Base-by-base conservation (phyloP, 1,140 invertebrate species). In the Pemphigus obesinymphae region DNA sequence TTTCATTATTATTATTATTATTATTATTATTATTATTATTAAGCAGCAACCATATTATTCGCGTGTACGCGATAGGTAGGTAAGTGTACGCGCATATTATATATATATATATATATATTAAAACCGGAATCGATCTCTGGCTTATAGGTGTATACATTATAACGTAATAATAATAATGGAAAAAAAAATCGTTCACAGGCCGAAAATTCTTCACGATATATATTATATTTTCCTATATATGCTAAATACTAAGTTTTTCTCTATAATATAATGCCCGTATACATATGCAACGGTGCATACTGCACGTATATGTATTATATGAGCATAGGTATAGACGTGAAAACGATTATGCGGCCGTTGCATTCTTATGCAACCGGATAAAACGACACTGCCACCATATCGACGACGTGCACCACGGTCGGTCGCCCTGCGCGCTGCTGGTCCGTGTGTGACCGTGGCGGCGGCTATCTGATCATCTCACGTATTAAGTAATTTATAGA, bases 401-500 rank as follows among this genome's bases (percentile, higher is more conserved):
- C 31, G 63, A 29, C 31, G 15, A n/a, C n/a, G 31, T 29, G 6
- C 58, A 29, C 13, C 58, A 58, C 53, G 53, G 53, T 58, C 53
- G 53, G 53, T 58, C 58, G 58, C 26, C 58, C 26, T 31, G 26
- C 29, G 58, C 58, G 26, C 23, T 6, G 23, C 26, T 20, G 20
- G n/a, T 7, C 6, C 72, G 48, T 17, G 70, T 43, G 8, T 40
- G 50, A 1, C 58, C n/a, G 66, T 11, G 63, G 26, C 53, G 13
- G 23, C 48, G 29, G 72, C 45, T 73, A 73, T 73, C 70, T 75
- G 48, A 76, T 76, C 70, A 29, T 23, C 40, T 73, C 40, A 34
- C 26, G 73, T n/a, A 23, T 76, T 76, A 76, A 76, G 48, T 55
- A 76, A 76, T 55, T 55, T 55, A 50, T 76, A 76, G 73, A 76